Base-by-base conservation (phyloP, 1,140 invertebrate species). In the Hylaeus anthracinus region DNA sequence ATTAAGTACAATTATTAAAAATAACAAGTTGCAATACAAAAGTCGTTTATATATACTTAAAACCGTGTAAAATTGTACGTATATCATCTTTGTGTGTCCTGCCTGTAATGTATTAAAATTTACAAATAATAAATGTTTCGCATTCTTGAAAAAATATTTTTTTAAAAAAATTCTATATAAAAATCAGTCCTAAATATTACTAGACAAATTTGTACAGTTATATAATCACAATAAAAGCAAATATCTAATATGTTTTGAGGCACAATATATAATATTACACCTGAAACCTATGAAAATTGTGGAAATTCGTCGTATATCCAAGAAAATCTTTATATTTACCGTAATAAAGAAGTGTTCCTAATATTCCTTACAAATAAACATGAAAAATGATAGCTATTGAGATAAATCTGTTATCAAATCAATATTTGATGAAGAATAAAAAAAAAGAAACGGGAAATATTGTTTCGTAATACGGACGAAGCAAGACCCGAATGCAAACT, bases 181-280 rank as follows among this genome's bases (percentile, higher is more conserved):
- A 81, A 81, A 51, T 81, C 64, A 77, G 79, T 69, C 56, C 72
- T 76, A 76, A 58, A 76, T 77, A 81, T 77, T 70, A 69, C 41
- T 81, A 76, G 51, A 77, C 64, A 70, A 77, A 77, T 81, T 81
- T 81, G 73, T 81, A 81, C 73, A 81, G 15, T 70, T 77, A 64
- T 76, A 55, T 77, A 77, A 77, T 81, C 72, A 77, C 73, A 81
- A 81, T 70, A 48, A 70, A 81, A 77, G 51, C 55, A 65, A 81
- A 76, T 76, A 63, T 75, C 41, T 26, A 70, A 76, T 76, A 71
- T 56, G 56, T 77, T 63, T 64, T 41, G 48, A 81, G 37, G 73
- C n/a, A 58, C 26, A 77, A 70, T 81, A 71, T 71, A 55, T 76
- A 75, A 76, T 75, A 77, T 64, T 80, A 80, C 43, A 64, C 66